phyloP scores from a whole-genome alignment of 30 jellyfish, hydroid and myxozoan genomes.

The Clytia hemisphaerica region DNA sequence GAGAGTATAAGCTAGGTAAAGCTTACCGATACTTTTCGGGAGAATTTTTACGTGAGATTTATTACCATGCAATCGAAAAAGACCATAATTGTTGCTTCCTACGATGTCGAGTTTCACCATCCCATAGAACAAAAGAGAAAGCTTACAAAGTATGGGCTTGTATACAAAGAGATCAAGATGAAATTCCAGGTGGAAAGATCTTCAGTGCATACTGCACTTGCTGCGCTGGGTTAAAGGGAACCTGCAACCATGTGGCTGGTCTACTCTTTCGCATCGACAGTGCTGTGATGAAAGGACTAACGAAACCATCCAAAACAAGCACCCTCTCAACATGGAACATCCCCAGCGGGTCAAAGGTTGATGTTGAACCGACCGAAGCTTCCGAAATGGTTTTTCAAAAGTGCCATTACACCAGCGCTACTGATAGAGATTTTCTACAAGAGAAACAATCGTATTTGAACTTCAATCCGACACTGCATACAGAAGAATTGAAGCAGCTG shows the following conservation, averaged over 20 bases:
- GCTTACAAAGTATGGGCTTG: conserved; percentile 10
- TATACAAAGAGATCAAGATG: not conserved
- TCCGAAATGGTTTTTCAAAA: too few species aligned
- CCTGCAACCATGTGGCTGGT: conserved; percentile 3
- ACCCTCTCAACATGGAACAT: not conserved
- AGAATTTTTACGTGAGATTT: not conserved
- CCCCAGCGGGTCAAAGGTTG: not conserved
- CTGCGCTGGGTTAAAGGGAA: not conserved
- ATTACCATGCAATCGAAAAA: not conserved
- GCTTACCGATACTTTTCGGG: not conserved
- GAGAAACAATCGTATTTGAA: too few species aligned
- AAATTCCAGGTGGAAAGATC: conserved; percentile 12
- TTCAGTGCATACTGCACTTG: not conserved
- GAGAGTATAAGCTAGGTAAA: conserved; percentile 8
- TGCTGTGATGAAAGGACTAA: not conserved
- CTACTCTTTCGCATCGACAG: not conserved
- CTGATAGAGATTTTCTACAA: too few species aligned
- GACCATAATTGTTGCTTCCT: not conserved
- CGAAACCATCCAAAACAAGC: conserved; percentile 1
- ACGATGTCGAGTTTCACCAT: not conserved
- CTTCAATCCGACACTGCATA: too few species aligned
- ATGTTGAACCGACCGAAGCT: too few species aligned
- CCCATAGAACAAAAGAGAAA: not conserved
- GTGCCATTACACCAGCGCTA: too few species aligned
- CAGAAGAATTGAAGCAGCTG: too few species aligned